Conservation (phyloP, 1,140 invertebrate genomes). For the Xylocopa sonorina region DNA sequence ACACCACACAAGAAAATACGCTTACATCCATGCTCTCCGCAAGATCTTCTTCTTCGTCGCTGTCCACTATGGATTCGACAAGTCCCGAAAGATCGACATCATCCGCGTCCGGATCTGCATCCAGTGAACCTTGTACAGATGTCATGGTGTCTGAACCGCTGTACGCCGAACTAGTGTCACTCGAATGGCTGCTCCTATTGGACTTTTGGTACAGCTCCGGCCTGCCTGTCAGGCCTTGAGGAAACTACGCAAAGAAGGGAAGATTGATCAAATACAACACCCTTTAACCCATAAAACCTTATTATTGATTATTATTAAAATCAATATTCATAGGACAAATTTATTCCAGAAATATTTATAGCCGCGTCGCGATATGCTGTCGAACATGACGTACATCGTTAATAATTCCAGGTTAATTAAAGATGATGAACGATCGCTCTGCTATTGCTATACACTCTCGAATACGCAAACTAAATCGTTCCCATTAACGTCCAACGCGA, state of each 20-base stretch:
- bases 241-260: constrained; percentile 73
- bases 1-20: constrained; percentile 45
- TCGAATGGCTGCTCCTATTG: constrained; percentile 93
- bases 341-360: background rate
- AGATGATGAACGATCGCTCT: background rate
- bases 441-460: background rate
- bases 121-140: constrained; percentile 90
- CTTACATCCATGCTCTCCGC: constrained; percentile 94
- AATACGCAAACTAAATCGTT: background rate
- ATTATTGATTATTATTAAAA: background rate
- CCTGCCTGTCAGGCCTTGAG: constrained; percentile 79
- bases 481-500: background rate
- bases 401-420: background rate
- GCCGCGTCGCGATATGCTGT: background rate
- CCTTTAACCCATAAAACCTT: background rate
- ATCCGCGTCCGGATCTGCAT: constrained; percentile 92
- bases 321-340: background rate
- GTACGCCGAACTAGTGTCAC: constrained; percentile 97
- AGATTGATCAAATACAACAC: background rate
- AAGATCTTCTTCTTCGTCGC: constrained; percentile 96
- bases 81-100: constrained; percentile 96
- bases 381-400: background rate
- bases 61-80: constrained; percentile 97
- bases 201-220: constrained; percentile 89
- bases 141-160: constrained; percentile 98